Base-by-base conservation (phyloP, 1,140 invertebrate genomes). In the Trinorchestia longiramus region DNA sequence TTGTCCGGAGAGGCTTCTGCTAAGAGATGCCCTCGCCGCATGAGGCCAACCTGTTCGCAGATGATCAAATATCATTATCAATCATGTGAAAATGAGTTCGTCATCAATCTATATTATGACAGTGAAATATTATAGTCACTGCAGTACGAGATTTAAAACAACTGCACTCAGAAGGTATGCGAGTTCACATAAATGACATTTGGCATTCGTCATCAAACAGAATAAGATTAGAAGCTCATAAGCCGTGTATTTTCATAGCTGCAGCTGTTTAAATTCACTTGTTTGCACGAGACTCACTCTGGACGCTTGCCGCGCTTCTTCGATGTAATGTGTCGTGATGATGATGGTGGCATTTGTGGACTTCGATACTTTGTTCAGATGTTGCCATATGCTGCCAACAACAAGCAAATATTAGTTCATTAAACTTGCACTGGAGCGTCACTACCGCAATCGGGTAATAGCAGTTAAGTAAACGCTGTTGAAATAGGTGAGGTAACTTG, bases 311-410 rank as follows among this genome's bases (percentile, higher is more conserved):
- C 98, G 97, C 0, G 99, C 99, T 97, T 99, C 99, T 97, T 99
- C 99, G 96, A 99, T 99, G 97, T 99, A 99, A 98, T 99, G 99
- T 42, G 99, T 99, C 1, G 99, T 99, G 96, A 99, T 99, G 96
- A 99, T 99, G 96, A 99, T 98, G 15, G 99, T 99, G 97, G 98
- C 99, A 97, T 98, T 98, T 44, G 98, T 98, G 95, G 98, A 98
- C 97, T 98, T 98, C 96, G 98, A 98, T 96, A 99, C 98, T 97
- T 98, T 98, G 43, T 99, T 98, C 97, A 99, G 97, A 97, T 99
- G 99, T 97, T 99, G 98, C 99, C 99, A 99, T 97, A 99, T 99
- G 97, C 99, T 99, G 97, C 8, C 97, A 97, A 97, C 96, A 96
- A 97, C 94, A 15, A 19, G 28, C 47, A 77, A 77, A 77, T 77